Base-by-base conservation (phyloP, 35 echinoderm and acorn worm species). In the Diadema setosum region DNA sequence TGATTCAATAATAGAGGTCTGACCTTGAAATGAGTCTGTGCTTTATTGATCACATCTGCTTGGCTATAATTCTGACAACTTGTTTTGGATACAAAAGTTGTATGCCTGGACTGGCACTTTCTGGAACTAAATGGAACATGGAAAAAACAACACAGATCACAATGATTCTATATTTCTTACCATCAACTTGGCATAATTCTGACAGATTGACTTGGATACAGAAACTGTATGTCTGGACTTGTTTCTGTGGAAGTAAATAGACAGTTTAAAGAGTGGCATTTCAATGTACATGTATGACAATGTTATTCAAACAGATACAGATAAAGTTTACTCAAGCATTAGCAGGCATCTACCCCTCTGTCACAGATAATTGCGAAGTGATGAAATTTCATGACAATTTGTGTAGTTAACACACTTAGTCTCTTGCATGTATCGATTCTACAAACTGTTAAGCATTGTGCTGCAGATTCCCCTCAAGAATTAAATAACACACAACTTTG, bases 101-200 rank as follows among this genome's bases (percentile, higher is more conserved):
- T 1, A 16, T 16, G 21, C 18, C 58, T 26, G 21, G 31, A 26
- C 18, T 63, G 31, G 31, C 4, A 26, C 58, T 26, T 26, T 63
- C 49, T 55, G 14, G 21, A 55, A 12, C 21, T 21, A 55, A 1
- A 16, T 1, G 14, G 14, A 16, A 55, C 49, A 21, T 1, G 49
- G 21, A 55, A 16, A 21, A 55, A 21, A 55, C 14, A 55, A 55
- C 21, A 16, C 0, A 55, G 49, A 16, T 16, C 0, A 16, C 49
- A 1, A 55, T 2, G 2, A 21, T 20, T 60, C 30, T 2, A 34
- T n/a, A n/a, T n/a, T n/a, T n/a, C 63, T 67, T 5, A 67, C 63
- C 63, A 67, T 67, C 63, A 67, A 67, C 21, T 11, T 67, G 63
- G 63, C 63, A 67, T 67, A 67, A 67, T 67, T 67, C 63, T 67